A percentile compares a stretch with the other conserved stretches of the same genome.
Conservation (phyloP, 2,113 vertebrate species). For the Ardeotis arabs region DNA sequence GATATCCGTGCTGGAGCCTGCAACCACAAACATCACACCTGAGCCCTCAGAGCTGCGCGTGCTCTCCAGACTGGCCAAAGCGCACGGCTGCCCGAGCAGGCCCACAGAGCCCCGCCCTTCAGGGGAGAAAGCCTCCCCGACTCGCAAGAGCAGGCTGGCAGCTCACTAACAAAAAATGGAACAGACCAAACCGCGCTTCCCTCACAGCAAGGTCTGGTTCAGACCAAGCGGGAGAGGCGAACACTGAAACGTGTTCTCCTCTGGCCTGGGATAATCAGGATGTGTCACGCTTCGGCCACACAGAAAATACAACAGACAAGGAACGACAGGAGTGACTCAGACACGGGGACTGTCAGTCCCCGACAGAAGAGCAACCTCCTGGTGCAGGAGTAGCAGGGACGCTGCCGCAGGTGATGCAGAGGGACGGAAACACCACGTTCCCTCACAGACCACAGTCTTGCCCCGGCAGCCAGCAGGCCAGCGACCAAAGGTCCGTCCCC, state of each 20-base stretch:
- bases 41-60: neutral
- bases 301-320: neutral
- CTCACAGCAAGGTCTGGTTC: neutral
- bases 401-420: neutral
- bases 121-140: neutral
- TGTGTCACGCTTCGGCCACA: neutral
- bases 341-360: neutral
- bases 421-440: neutral
- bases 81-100: neutral
- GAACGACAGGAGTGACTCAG: neutral
- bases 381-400: neutral
- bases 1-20: constrained; percentile 96
- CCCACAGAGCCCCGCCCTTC: neutral
- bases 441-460: too few relatives aligned
- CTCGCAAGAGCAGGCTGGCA: neutral
- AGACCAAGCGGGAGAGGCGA: neutral
- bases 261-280: neutral
- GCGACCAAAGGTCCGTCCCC: neutral
- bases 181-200: too few relatives aligned
- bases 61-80: neutral
- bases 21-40: neutral
- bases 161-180: neutral
- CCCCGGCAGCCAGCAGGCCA: too few relatives aligned
- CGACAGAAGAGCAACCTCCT: neutral
- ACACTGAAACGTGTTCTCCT: neutral